Conservation (phyloP, 1,140 invertebrate species). For the Leptinotarsa defecta region DNA sequence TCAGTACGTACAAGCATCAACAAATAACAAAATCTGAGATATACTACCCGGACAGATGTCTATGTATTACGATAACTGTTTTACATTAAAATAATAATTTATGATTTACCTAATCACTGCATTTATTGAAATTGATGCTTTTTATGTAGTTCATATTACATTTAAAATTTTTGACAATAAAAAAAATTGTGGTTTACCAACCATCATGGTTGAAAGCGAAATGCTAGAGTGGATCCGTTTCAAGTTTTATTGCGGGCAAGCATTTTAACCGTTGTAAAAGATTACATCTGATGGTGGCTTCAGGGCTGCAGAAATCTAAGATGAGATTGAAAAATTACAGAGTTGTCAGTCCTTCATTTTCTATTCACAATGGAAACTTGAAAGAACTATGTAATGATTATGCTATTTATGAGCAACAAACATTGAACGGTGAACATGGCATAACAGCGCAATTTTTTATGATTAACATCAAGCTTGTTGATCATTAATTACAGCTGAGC, state of each 20-base stretch:
- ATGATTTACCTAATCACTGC: too few species aligned
- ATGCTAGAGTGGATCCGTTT: constrained; percentile 49
- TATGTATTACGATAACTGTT: too few species aligned
- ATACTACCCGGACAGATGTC: too few species aligned
- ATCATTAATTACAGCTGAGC: too few species aligned
- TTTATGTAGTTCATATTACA: too few species aligned
- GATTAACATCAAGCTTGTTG: constrained; percentile 34
- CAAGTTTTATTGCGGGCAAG: constrained; percentile 46
- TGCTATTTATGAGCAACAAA: constrained; percentile 37
- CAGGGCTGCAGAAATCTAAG: constrained; percentile 29
- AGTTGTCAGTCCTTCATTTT: constrained; percentile 32
- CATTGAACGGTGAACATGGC: constrained; percentile 44
- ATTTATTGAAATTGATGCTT: too few species aligned
- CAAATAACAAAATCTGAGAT: too few species aligned
- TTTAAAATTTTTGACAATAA: too few species aligned
- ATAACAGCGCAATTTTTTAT: constrained; percentile 34
- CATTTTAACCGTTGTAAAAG: constrained; percentile 43
- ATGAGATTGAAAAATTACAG: constrained; percentile 32
- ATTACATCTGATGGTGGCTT: constrained; percentile 50
- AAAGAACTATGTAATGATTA: constrained; percentile 37
- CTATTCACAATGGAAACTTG: constrained; percentile 41
- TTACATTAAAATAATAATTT: too few species aligned
- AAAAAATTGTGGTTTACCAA: constrained; percentile 53
- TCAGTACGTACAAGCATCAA: too few species aligned
- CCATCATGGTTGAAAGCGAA: constrained; percentile 55